Evolutionary conservation across 2,888 invertebrate species (phyloP), one percentile per base, ranked within the genome.

Genomic region (Spodoptera littoralis): DNA sequence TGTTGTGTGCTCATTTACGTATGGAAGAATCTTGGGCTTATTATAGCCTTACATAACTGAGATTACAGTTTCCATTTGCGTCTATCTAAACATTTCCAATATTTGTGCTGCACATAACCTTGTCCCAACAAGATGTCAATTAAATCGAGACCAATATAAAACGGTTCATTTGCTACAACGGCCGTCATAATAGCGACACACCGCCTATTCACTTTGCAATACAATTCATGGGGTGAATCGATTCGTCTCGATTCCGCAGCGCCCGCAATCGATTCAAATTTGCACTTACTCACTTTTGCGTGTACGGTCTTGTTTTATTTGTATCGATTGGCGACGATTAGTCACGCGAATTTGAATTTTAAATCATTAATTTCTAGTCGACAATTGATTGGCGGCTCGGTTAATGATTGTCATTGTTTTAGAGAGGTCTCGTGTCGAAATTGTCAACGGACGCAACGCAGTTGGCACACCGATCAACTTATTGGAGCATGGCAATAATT

Each of bases 401-500:
- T 81, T 83, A 84, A 82, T 88, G 81, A 86, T 86, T 86, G 89
- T 88, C 90, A 91, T 93, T 93, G 92, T 93, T 85, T 90, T 90
- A 90, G 82, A 78, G 86, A 83, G 85, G 83, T 80, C 80, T 74
- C 27, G 65, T 92, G 91, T 90, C 87, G 92, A 88, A 92, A 93
- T 84, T 88, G 90, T 89, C 90, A 88, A 80, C 86, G 76, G 78
- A 72, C 81, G 80, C 81, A 81, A 79, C 78, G 70, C 60, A 68
- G 88, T 93, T 93, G 89, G 89, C 89, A 87, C 87, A 92, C 85
- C 88, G 89, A 85, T 85, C 83, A 83, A 87, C 86, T 94, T 93
- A 93, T 92, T 93, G 93, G 93, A 93, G 92, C 93, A 89, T 90
- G 83, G 84, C 88, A 80, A 82, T 85, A 79, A 90, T 91, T 89